phyloP scores from a whole-genome alignment of 2,113 vertebrate species.

The Sphaerodactylus townsendi region DNA sequence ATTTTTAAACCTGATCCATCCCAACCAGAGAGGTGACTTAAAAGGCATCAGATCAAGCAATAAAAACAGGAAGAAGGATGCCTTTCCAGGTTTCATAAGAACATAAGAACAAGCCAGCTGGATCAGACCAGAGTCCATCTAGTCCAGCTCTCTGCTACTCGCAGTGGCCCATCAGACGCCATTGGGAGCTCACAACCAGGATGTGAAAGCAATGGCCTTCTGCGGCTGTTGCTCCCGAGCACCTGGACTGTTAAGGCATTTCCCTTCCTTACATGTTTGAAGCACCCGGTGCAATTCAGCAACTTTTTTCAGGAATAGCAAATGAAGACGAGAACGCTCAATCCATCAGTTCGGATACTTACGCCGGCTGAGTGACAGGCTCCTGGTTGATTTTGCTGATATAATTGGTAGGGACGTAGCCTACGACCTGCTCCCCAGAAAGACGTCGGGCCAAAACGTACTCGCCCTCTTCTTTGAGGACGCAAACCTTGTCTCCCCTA shows the following conservation, averaged over 20 bases:
- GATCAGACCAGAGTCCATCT: too few species aligned
- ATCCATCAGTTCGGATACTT: slow-evolving; percentile 59
- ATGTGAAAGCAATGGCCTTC: too few species aligned
- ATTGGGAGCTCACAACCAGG: too few species aligned
- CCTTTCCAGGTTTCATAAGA: too few species aligned
- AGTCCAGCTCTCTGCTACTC: too few species aligned
- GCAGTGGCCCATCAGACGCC: too few species aligned
- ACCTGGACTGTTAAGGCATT: too few species aligned
- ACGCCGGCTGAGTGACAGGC: slow-evolving; percentile 83
- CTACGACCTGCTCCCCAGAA: slow-evolving; percentile 78
- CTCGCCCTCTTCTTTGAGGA: slow-evolving; percentile 83
- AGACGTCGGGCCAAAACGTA: slow-evolving; percentile 85
- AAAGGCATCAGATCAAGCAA: too few species aligned
- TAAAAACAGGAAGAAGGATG: not conserved
- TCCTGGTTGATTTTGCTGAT: slow-evolving; percentile 81
- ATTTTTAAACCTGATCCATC: not conserved
- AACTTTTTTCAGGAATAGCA: not conserved
- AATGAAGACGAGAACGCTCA: not conserved
- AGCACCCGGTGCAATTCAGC: not conserved
- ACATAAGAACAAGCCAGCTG: too few species aligned
- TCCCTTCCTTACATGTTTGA: not conserved
- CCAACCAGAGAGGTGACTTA: not conserved
- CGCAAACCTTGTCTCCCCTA: slow-evolving; percentile 85
- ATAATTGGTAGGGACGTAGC: slow-evolving; percentile 85
- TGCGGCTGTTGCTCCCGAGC: too few species aligned